These are phyloP conservation scores for Crioceris asparagi DNA, from an alignment of 2,888 invertebrate genomes.

Conservation along the genomic window DNA sequence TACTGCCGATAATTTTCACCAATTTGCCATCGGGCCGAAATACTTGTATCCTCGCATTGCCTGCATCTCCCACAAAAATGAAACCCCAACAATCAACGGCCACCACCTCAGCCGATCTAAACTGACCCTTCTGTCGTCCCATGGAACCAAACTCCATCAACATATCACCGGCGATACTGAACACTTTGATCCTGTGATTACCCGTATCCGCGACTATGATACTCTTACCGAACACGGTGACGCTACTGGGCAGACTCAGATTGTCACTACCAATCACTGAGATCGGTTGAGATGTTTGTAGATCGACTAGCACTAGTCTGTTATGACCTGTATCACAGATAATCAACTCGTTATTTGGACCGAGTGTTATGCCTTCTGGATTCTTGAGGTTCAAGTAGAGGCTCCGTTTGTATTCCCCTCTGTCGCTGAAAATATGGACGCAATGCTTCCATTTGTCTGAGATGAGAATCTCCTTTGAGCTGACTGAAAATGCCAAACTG, in stretches of 20 bases:
- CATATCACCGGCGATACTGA: slow-evolving; percentile 44
- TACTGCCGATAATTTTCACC: slow-evolving; percentile 52
- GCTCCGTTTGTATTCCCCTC: slow-evolving; percentile 47
- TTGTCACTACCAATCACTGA: slow-evolving; percentile 27
- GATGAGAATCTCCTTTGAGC: slow-evolving; percentile 48
- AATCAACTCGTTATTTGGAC: slow-evolving; percentile 46
- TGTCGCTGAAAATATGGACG: slow-evolving; percentile 55
- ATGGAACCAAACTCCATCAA: slow-evolving; percentile 54
- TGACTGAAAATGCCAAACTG: slow-evolving; percentile 48
- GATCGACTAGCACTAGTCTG: slow-evolving; percentile 47
- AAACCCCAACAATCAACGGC: slow-evolving; percentile 62
- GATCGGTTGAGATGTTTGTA: slow-evolving; percentile 14
- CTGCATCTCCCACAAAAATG: slow-evolving; percentile 68
- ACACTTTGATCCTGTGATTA: slow-evolving; percentile 50
- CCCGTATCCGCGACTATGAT: slow-evolving; percentile 57
- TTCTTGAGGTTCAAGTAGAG: slow-evolving; percentile 55
- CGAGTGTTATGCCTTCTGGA: slow-evolving; percentile 62
- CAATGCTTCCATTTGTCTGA: slow-evolving; percentile 61
- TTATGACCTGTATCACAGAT: slow-evolving; percentile 74
- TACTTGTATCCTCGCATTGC: slow-evolving; percentile 60
- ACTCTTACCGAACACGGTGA: slow-evolving; percentile 47
- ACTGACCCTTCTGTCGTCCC: slow-evolving; percentile 57
- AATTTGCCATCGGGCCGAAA: slow-evolving; percentile 61
- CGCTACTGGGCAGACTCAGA: slow-evolving; percentile 61
- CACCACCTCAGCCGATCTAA: slow-evolving; percentile 63